phyloP scores from a whole-genome alignment of 2,113 vertebrate species.

The Cichladusa arquata region DNA sequence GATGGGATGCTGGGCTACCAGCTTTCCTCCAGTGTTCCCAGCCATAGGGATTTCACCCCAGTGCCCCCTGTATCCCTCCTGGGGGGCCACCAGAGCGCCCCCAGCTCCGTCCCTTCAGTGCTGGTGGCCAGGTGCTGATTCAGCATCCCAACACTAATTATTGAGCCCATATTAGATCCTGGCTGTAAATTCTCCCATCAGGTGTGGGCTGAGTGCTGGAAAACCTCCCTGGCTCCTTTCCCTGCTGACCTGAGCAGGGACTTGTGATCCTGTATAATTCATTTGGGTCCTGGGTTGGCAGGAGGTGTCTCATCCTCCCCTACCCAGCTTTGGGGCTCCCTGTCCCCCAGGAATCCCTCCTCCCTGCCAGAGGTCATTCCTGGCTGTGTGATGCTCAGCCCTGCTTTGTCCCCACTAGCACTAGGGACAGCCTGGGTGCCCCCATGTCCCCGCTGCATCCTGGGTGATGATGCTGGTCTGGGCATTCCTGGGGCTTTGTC shows the following conservation, averaged over 20 bases:
- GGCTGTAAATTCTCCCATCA: not conserved
- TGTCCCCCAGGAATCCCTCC: not conserved
- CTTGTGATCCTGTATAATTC: not conserved
- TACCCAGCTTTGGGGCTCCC: not conserved
- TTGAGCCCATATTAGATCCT: not conserved
- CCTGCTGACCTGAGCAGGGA: not conserved
- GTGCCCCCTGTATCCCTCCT: not conserved
- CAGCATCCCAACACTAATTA: conserved; percentile 2
- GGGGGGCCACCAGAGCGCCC: not conserved
- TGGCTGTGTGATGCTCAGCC: not conserved
- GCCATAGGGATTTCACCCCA: not conserved
- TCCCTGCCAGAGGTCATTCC: not conserved
- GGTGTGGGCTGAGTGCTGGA: not conserved
- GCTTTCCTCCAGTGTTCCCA: not conserved
- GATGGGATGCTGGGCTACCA: not conserved
- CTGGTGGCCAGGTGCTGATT: not conserved
- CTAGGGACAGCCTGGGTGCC: not conserved
- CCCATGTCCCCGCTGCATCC: accelerated
- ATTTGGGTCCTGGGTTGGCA: not conserved
- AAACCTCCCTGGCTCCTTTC: conserved; percentile 10
- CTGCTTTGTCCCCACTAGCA: not conserved
- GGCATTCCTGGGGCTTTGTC: accelerated
- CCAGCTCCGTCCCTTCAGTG: not conserved
- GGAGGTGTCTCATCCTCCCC: not conserved
- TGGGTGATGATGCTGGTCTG: not conserved